phyloP scores from a whole-genome alignment of 2,888 invertebrate genomes.

The Sthenelais limicola region DNA sequence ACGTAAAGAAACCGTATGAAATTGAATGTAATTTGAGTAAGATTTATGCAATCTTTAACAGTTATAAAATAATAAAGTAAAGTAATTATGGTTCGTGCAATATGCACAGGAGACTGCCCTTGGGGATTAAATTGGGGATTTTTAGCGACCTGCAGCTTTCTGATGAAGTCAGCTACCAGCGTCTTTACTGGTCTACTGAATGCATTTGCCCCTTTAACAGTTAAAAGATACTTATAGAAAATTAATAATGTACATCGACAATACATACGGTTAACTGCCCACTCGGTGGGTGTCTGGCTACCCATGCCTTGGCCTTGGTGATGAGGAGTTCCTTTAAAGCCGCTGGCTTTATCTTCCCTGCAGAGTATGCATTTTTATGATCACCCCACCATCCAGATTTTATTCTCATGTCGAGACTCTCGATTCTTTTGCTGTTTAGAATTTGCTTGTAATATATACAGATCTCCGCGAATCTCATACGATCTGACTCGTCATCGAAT shows the following conservation, averaged over 20 bases:
- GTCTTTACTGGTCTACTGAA: not conserved
- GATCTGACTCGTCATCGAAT: constrained; percentile 52
- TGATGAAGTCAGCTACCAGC: too few species aligned
- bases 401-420: constrained; percentile 53
- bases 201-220: not conserved
- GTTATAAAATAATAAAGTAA: too few species aligned
- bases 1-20: too few species aligned
- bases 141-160: too few species aligned
- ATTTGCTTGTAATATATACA: constrained; percentile 52
- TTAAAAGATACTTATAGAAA: not conserved
- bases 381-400: constrained; percentile 58
- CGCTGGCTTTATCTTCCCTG: constrained; percentile 53
- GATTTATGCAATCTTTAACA: too few species aligned
- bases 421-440: constrained; percentile 51
- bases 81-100: too few species aligned
- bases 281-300: constrained; percentile 41
- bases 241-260: not conserved
- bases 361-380: constrained; percentile 52
- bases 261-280: constrained; percentile 5
- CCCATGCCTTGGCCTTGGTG: constrained; percentile 50
- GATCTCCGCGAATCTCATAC: constrained; percentile 50
- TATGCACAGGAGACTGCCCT: too few species aligned
- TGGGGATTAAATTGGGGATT: too few species aligned
- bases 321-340: constrained; percentile 49
- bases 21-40: too few species aligned